phyloP scores from a whole-genome alignment of 64 coral and sea anemone genomes.

The Dendrophyllia cribrosa region DNA sequence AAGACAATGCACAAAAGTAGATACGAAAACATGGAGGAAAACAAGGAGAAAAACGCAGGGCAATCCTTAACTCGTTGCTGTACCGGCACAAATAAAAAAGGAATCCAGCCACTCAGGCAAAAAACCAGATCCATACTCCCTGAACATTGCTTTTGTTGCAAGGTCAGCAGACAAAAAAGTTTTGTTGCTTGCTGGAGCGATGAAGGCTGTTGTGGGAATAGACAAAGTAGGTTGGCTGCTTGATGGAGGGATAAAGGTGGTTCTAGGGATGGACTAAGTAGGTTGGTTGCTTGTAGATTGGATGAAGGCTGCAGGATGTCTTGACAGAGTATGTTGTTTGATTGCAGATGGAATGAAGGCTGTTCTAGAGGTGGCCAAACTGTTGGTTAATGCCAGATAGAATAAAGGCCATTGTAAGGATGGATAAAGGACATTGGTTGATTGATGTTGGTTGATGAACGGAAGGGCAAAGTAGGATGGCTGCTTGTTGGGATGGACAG shows the following conservation, averaged over 20 bases:
- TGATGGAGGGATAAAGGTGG: neutral
- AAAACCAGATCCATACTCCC: neutral
- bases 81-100: no score
- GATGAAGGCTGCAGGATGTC: neutral
- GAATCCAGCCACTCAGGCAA: slow-evolving; percentile 31
- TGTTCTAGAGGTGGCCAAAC: neutral
- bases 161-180: neutral
- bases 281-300: neutral
- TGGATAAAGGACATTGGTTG: neutral
- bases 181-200: neutral
- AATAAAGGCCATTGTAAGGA: neutral
- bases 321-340: neutral
- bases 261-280: neutral
- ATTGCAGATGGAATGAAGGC: neutral
- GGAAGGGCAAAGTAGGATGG: neutral
- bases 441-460: neutral
- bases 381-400: neutral
- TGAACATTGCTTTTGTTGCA: slow-evolving; percentile 7
- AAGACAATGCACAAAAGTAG: no score
- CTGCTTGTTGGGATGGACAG: neutral
- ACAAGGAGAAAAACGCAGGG: no score
- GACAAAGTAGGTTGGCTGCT: neutral
- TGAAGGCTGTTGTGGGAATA: neutral
- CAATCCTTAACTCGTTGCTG: no score
- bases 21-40: no score